Evolutionary conservation across 2,113 vertebrate species (phyloP), one percentile per base, ranked within the genome.

Genomic region (Scomber colias): DNA sequence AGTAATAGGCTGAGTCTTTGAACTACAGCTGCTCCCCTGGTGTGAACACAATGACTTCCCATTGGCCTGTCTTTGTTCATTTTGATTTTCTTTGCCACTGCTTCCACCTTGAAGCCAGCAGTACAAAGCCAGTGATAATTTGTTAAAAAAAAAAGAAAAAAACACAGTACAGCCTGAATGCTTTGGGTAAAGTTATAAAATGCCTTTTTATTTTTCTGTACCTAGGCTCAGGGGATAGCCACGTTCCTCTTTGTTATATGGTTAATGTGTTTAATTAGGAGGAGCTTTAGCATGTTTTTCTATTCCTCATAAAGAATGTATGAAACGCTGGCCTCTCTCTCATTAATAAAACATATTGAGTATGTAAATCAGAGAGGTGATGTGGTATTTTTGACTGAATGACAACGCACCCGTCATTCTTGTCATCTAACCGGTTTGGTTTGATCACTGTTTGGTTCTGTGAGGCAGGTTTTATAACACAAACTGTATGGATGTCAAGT

Each of bases 221-320:
- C 19, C 44, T 50, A 48, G 50, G 62, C 50, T 66, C 51, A 21
- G 27, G 59, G 35, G 81, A 73, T 49, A 16, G 30, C 10, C 19
- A 24, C 24, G 1, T 7, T 67, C 11, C 35, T 70, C 81, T 74
- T 82, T 81, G 72, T 64, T 84, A 27, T 72, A 21, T 17, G 51
- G 44, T 35, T 81, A 59, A 66, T 57, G 2, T 30, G 30, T 87
- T 77, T 77, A 88, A 77, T 88, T 57, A 35, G 81, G 31, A 40
- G 35, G 70, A 0, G 16, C 68, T 83, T 86, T 17, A 27, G n/a
- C 65, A 70, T 77, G 40, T 77, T 55, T 62, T 84, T 60, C 59
- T 72, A 54, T 10, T 27, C 7, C 2, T 64, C 50, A 84, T 89
- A 82, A 90, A 87, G 70, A 84, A 84, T 86, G 59, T 24, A 88